These are phyloP conservation scores for Dicycla oo DNA, from an alignment of 2,888 invertebrate genomes.

Conservation along the genomic window DNA sequence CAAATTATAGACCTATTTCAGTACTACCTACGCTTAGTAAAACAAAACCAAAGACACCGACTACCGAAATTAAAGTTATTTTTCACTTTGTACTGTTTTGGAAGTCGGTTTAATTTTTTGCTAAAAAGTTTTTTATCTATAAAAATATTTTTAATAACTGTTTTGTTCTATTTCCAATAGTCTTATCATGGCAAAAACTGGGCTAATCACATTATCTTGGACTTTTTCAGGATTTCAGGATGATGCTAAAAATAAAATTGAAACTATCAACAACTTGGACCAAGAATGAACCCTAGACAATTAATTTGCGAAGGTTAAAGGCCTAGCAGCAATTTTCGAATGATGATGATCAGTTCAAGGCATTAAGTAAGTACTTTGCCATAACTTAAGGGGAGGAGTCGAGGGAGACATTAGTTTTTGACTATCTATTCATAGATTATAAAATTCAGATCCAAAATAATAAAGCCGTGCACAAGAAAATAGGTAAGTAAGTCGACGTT, in stretches of 20 bases:
- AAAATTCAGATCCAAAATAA: constrained; percentile 20
- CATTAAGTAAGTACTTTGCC: too few species aligned
- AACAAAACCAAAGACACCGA: too few species aligned
- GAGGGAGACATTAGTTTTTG: not conserved
- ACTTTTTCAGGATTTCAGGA: not conserved
- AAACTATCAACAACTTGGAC: not conserved
- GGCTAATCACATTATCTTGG: not conserved
- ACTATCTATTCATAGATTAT: not conserved
- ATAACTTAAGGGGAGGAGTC: not conserved
- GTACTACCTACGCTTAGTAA: too few species aligned
- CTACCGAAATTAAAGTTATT: too few species aligned
- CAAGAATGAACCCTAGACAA: not conserved
- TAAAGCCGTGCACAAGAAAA: constrained; percentile 24
- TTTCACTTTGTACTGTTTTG: too few species aligned
- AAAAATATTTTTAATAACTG: too few species aligned
- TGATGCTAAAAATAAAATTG: not conserved
- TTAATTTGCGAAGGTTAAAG: not conserved
- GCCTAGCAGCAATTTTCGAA: not conserved
- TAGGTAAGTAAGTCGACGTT: constrained; percentile 17
- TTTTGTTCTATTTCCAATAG: not conserved
- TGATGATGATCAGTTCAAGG: not conserved
- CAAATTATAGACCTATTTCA: too few species aligned
- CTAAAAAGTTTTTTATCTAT: too few species aligned
- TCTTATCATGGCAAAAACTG: not conserved
- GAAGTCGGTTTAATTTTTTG: too few species aligned